Conservation (phyloP, 2,113 vertebrate genomes). For the Cochlearius cochlearius region DNA sequence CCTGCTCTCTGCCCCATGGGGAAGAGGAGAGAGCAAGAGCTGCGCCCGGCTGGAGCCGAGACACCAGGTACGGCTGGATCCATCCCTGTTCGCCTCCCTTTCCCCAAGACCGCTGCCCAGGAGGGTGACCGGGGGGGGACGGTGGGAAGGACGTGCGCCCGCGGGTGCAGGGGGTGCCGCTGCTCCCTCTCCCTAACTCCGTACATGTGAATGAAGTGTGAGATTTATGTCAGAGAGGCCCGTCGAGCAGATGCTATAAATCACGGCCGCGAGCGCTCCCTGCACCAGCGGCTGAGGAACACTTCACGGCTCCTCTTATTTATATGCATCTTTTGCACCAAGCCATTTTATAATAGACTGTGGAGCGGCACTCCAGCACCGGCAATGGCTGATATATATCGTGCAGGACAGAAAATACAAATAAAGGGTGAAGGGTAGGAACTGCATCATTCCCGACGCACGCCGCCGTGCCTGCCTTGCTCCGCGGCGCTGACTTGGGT, state of each 20-base stretch:
- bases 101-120: fast-evolving
- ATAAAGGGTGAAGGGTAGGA: not conserved
- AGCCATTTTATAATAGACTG: not conserved
- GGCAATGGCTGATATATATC: not conserved
- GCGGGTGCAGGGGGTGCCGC: not conserved
- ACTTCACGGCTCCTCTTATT: not conserved
- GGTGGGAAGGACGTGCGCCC: fast-evolving
- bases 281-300: not conserved
- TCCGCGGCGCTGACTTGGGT: not conserved
- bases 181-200: not conserved
- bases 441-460: not conserved
- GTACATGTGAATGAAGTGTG: fast-evolving
- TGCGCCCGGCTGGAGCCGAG: not conserved
- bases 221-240: not conserved
- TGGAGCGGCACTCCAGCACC: not conserved
- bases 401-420: not conserved
- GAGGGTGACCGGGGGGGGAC: not conserved
- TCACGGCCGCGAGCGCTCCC: not conserved
- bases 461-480: not conserved
- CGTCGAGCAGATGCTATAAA: not conserved
- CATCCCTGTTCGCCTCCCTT: fast-evolving
- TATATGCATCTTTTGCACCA: not conserved
- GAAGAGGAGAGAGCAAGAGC: not conserved
- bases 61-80: fast-evolving
- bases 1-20: not conserved